A percentile compares a stretch with the other conserved stretches of the same genome.
Conservation (phyloP, 2,113 vertebrate genomes). For the Rostratula benghalensis region DNA sequence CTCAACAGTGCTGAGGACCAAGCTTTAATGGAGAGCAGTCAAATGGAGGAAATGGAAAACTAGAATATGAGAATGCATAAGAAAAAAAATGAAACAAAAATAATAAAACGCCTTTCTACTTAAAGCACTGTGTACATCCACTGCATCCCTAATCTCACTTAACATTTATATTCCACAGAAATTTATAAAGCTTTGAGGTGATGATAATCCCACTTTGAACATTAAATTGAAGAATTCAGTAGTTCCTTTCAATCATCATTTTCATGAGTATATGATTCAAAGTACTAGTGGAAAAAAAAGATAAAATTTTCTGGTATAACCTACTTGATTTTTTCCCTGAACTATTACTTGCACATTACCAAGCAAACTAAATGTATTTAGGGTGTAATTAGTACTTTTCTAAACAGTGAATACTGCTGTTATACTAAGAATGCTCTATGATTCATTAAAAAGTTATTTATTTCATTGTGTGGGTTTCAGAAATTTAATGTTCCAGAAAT, state of each 20-base stretch:
- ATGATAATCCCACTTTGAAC: background rate
- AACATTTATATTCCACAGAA: background rate
- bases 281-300: background rate
- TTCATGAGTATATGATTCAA: background rate
- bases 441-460: background rate
- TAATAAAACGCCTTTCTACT: background rate
- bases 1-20: background rate
- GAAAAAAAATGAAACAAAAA: background rate
- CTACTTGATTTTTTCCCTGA: background rate
- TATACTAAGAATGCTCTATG: background rate
- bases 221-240: background rate
- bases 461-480: background rate
- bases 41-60: background rate
- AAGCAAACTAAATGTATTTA: background rate
- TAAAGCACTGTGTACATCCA: background rate
- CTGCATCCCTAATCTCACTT: background rate
- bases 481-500: background rate
- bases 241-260: background rate
- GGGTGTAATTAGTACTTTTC: background rate
- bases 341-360: background rate
- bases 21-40: background rate
- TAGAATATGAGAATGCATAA: background rate
- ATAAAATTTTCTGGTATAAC: background rate
- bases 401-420: background rate
- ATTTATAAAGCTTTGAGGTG: background rate